Evolutionary conservation across 37 sponge, comb jelly and placozoan genomes (phyloP).

Genomic region (Hormiphora californensis): DNA sequence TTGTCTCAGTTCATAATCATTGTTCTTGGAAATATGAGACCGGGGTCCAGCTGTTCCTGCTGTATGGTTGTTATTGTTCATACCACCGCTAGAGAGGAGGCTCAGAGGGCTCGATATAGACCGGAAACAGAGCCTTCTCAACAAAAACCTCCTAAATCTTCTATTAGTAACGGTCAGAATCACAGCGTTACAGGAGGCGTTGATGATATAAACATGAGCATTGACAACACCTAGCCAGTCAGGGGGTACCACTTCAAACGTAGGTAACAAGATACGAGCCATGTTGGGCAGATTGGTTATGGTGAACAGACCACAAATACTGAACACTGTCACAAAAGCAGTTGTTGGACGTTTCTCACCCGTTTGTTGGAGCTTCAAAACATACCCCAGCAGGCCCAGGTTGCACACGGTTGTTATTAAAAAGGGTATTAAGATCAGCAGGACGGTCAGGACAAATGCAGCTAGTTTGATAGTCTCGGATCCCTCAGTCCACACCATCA

Average conservation of each 20-base stretch:
- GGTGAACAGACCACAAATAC: neutral
- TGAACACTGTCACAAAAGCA: slow-evolving; percentile 3
- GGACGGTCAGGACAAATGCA: neutral
- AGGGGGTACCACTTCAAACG: neutral
- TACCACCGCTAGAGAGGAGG: too few species aligned
- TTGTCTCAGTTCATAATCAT: too few species aligned
- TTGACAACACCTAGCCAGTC: neutral
- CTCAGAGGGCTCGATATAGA: too few species aligned
- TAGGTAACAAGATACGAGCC: neutral
- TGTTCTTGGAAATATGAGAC: too few species aligned
- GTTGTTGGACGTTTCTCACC: too few species aligned
- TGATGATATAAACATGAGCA: slow-evolving; percentile 7
- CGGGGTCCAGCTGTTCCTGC: too few species aligned
- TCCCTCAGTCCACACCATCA: neutral
- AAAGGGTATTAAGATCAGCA: neutral
- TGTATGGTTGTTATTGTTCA: too few species aligned
- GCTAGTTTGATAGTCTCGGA: neutral
- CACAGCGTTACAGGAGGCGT: slow-evolving; percentile 30
- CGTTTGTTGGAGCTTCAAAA: neutral
- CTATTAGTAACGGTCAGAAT: neutral
- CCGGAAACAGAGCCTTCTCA: slow-evolving; percentile 13
- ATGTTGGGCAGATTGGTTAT: slow-evolving; percentile 21
- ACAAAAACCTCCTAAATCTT: neutral
- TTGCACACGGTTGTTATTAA: neutral
- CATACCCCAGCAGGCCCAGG: neutral